These are phyloP conservation scores for Gadus chalcogrammus DNA, from an alignment of 2,113 vertebrate genomes.

Conservation along the genomic window DNA sequence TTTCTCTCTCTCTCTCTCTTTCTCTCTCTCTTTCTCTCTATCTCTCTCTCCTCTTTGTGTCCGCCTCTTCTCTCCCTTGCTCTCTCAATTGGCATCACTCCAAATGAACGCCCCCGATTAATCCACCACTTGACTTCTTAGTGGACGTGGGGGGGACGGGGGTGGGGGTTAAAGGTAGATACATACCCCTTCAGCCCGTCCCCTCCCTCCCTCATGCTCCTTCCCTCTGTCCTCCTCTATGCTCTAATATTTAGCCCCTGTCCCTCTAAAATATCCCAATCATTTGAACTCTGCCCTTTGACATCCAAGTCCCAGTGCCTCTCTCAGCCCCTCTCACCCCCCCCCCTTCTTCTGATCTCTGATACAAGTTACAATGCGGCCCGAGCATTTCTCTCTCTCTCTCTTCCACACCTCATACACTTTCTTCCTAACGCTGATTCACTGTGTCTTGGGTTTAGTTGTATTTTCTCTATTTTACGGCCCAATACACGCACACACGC, in stretches of 20 bases:
- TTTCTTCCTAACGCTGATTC: too few relatives aligned
- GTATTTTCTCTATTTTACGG: too few relatives aligned
- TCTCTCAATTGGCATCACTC: conserved; percentile 1
- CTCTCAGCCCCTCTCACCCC: neutral
- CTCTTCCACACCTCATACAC: neutral
- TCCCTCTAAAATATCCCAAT: too few relatives aligned
- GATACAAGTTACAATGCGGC: neutral
- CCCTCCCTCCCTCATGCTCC: conserved; percentile 8
- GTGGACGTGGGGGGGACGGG: too few relatives aligned
- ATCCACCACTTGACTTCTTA: neutral
- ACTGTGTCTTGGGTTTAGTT: too few relatives aligned
- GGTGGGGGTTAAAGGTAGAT: too few relatives aligned
- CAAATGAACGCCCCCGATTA: neutral
- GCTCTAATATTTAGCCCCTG: neutral
- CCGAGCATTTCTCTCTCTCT: neutral
- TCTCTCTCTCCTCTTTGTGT: conserved; percentile 9
- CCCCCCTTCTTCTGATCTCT: conserved; percentile 19
- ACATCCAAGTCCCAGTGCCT: neutral
- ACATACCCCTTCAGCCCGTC: neutral
- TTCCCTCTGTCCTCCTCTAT: conserved; percentile 11
- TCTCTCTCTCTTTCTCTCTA: neutral
- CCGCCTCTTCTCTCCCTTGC: neutral
- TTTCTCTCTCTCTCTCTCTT: neutral
- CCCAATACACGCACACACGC: too few relatives aligned
- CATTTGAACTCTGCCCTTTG: neutral